Evolutionary conservation across 2,888 invertebrate genomes (phyloP).

Genomic region (Frankliniella intonsa): DNA sequence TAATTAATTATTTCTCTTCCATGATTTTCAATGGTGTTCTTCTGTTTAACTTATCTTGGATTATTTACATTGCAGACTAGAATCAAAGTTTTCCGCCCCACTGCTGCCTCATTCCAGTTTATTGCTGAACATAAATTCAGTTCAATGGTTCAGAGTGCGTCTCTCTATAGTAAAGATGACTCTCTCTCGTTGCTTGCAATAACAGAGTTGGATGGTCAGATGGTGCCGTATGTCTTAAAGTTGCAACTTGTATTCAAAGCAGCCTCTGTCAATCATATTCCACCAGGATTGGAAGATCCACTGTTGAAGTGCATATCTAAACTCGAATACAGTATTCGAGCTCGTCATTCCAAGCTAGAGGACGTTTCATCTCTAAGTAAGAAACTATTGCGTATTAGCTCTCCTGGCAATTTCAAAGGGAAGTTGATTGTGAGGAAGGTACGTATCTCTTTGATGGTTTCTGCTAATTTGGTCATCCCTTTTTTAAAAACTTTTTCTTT

Average conservation of each 20-base stretch:
- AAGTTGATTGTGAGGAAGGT: background rate
- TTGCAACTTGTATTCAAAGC: background rate
- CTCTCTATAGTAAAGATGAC: background rate
- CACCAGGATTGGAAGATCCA: background rate
- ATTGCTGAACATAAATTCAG: background rate
- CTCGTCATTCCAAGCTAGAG: background rate
- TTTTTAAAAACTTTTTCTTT: background rate
- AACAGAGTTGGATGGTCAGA: background rate
- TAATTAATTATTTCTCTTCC: background rate
- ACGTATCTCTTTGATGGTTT: background rate
- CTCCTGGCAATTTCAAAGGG: background rate
- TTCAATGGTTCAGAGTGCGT: background rate
- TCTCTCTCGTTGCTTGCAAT: background rate
- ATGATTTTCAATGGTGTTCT: background rate
- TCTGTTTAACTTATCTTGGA: background rate
- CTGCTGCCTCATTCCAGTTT: background rate
- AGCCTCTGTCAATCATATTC: background rate
- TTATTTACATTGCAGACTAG: background rate
- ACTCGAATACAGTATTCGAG: background rate
- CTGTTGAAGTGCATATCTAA: background rate
- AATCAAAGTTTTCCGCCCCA: background rate
- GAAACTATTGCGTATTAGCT: background rate
- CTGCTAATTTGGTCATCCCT: background rate
- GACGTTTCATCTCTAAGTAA: background rate
- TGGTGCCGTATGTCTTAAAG: background rate